These are phyloP conservation scores for Agrochola macilenta DNA, from an alignment of 2,888 invertebrate species.

Conservation along the genomic window DNA sequence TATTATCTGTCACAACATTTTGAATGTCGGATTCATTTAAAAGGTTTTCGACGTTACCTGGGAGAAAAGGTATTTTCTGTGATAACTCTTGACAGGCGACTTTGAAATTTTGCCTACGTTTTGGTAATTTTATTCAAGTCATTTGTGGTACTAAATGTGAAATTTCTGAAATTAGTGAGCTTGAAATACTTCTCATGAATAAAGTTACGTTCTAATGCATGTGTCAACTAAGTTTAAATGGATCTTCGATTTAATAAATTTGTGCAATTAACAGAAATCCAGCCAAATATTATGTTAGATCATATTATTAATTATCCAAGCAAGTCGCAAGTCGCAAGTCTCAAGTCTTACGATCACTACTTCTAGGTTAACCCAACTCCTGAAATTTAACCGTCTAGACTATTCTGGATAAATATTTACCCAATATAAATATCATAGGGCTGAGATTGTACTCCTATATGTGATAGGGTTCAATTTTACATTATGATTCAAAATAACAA, in stretches of 20 bases:
- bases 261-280: slow-evolving; percentile 4
- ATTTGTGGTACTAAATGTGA: slow-evolving; percentile 28
- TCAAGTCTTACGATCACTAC: slow-evolving; percentile 4
- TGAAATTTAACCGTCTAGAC: slow-evolving; percentile 22
- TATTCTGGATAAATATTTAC: slow-evolving; percentile 26
- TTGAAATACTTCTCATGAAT: slow-evolving; percentile 16
- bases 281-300: neutral
- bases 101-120: slow-evolving; percentile 21
- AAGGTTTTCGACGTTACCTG: slow-evolving; percentile 46
- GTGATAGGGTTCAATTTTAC: neutral
- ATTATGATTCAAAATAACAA: slow-evolving; percentile 3
- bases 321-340: too few relatives aligned
- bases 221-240: slow-evolving; percentile 1
- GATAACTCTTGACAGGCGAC: slow-evolving; percentile 44
- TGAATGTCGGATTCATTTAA: slow-evolving; percentile 42
- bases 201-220: neutral
- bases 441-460: slow-evolving; percentile 5
- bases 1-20: slow-evolving; percentile 38
- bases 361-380: slow-evolving; percentile 8
- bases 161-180: slow-evolving; percentile 13
- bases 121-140: slow-evolving; percentile 12
- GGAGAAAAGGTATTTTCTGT: slow-evolving; percentile 31
- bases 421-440: slow-evolving; percentile 19
- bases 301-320: too few relatives aligned
- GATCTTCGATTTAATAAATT: neutral